Evolutionary conservation across 2,113 vertebrate species (phyloP), one percentile per base, ranked within the genome.

Genomic region (Tupaia chinensis): DNA sequence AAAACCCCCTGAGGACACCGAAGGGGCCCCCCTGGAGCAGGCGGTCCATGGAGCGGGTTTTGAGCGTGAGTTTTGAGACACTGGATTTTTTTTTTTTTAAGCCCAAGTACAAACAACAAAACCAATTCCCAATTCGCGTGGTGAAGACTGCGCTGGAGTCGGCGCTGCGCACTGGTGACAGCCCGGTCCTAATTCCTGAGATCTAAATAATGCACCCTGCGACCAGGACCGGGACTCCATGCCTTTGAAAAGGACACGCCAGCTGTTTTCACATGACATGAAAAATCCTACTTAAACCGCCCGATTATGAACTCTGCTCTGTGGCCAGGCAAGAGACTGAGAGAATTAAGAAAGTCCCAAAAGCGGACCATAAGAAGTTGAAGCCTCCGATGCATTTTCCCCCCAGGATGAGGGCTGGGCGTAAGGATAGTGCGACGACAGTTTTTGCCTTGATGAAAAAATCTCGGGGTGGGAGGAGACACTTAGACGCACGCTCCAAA

Each of bases 301-400:
- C 65, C 11, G 54, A 78, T 87, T 22, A 60, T 53, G 77, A 93
- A 93, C 72, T 70, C 83, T 79, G 95, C 81, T 84, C 23, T 84
- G 80, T n/a, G 44, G 29, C 20, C 8, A 22, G 80, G 83, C 15
- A 53, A 93, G 65, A 90, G 54, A 83, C 44, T 8, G 95, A 81
- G 60, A 92, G 81, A 96, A 94, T 96, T 93, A 91, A 85, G 76
- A 88, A 93, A 91, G 78, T 85, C 93, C 61, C 66, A 23, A 61
- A 78, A 87, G 92, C 10, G 81, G 85, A 70, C 32, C 34, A 1
- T 66, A 90, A 87, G 54, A 84, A 93, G 87, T 76, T 90, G 84
- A 23, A 23, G 70, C n/a, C 12, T 7, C 22, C 3, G 1, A 58
- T 20, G 27, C 27, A 2, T 86, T 34, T 25, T 90, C 63, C 60